These are phyloP conservation scores for Andinoacara biseriatus DNA, from an alignment of 2,113 vertebrate genomes.

Conservation along the genomic window DNA sequence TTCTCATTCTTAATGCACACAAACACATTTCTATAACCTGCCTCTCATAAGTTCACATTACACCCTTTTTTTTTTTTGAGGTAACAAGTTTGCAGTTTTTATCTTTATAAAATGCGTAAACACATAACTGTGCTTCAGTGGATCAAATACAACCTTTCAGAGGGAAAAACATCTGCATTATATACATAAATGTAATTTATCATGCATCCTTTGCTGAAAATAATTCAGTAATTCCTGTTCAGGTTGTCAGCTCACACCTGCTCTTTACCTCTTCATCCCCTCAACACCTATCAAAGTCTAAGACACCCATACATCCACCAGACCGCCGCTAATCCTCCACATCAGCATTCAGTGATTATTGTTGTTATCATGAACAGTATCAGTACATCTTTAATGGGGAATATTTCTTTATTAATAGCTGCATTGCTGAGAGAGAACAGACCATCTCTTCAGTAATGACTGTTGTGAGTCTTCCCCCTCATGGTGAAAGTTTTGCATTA, in stretches of 20 bases:
- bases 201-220: too few species aligned
- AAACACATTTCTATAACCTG: too few species aligned
- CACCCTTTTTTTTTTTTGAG: background rate
- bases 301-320: background rate
- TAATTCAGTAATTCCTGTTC: too few species aligned
- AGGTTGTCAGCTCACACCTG: constrained; percentile 20
- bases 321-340: background rate
- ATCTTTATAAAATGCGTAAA: too few species aligned
- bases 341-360: background rate
- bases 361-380: too few species aligned
- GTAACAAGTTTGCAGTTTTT: background rate
- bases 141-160: background rate
- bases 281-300: background rate
- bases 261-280: constrained; percentile 10
- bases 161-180: constrained; percentile 5
- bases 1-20: too few species aligned
- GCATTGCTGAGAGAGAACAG: too few species aligned
- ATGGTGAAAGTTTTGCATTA: constrained; percentile 46
- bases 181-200: too few species aligned
- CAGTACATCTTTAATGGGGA: too few species aligned
- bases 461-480: constrained; percentile 18
- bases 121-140: background rate
- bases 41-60: background rate
- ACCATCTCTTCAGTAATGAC: too few species aligned
- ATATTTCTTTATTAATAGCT: too few species aligned